phyloP scores from a whole-genome alignment of 2,888 invertebrate genomes.

The Cheilosia scutellata region DNA sequence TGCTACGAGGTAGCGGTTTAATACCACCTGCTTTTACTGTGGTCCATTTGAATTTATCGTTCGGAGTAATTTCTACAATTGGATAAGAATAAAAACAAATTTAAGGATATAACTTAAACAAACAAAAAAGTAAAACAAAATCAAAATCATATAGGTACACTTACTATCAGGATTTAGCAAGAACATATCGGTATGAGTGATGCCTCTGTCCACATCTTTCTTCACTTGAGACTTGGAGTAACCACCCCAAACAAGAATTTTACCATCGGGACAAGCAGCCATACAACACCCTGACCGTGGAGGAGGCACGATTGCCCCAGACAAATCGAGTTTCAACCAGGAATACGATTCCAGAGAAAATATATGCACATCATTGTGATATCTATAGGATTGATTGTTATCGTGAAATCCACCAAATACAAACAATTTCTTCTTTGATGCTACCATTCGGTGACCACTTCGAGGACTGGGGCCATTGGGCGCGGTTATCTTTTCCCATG shows the following conservation, averaged over 20 bases:
- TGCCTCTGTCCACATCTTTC: constrained; percentile 90
- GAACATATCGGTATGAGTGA: constrained; percentile 89
- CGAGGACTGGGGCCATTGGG: constrained; percentile 92
- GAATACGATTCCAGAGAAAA: constrained; percentile 92
- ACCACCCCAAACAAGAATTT: constrained; percentile 90
- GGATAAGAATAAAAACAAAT: too few relatives aligned
- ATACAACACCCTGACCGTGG: constrained; percentile 91
- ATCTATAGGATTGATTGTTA: constrained; percentile 93
- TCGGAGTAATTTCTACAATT: constrained; percentile 86
- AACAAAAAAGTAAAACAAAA: not conserved
- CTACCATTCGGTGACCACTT: constrained; percentile 95
- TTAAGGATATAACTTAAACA: not conserved
- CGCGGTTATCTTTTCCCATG: constrained; percentile 93
- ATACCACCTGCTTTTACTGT: constrained; percentile 88
- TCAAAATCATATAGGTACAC: constrained; percentile 76
- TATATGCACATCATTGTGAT: constrained; percentile 93
- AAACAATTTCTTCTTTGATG: constrained; percentile 90
- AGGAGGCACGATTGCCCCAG: constrained; percentile 87
- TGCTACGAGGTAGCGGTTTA: constrained; percentile 88
- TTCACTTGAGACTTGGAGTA: constrained; percentile 90
- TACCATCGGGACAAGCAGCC: constrained; percentile 85
- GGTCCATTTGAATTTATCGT: constrained; percentile 90
- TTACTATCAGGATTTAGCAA: constrained; percentile 87
- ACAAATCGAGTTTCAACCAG: constrained; percentile 90
- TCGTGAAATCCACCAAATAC: constrained; percentile 97